Percentiles rank a stretch among this genome's conserved stretches.
Conservation (phyloP, 2,797 vertebrate species). For the Squalus acanthias region DNA sequence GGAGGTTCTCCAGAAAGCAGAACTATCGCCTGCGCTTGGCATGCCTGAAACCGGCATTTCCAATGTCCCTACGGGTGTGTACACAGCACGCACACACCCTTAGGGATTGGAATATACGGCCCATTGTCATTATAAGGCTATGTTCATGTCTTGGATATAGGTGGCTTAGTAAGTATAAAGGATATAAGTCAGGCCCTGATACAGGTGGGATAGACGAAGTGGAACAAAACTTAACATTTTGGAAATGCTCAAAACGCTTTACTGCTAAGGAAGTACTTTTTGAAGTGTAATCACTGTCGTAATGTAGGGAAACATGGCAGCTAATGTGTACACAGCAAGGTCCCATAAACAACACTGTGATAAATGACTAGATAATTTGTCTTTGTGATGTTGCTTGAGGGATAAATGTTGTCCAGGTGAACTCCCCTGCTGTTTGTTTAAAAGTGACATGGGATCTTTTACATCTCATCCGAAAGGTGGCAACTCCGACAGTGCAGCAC, state of each 20-base stretch:
- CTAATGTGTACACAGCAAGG: background rate
- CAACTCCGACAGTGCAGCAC: background rate
- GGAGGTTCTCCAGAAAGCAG: no score
- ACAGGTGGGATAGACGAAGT: background rate
- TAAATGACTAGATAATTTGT: background rate
- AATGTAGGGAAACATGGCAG: no score
- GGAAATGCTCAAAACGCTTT: background rate
- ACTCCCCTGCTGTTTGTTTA: background rate
- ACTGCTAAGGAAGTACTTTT: background rate
- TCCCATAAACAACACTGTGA: background rate
- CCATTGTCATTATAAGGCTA: background rate
- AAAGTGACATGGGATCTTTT: background rate
- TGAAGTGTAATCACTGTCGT: background rate
- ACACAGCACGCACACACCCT: no score
- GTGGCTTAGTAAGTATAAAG: background rate
- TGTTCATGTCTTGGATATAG: background rate
- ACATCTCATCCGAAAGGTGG: background rate
- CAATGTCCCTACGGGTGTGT: no score
- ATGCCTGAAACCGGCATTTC: no score
- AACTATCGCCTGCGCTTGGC: no score
- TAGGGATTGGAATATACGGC: no score
- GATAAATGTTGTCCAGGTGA: background rate
- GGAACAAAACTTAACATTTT: background rate
- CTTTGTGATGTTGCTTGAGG: background rate
- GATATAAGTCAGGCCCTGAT: background rate